Base-by-base conservation (phyloP, 2,797 vertebrate genomes). In the Cuculus canorus region DNA sequence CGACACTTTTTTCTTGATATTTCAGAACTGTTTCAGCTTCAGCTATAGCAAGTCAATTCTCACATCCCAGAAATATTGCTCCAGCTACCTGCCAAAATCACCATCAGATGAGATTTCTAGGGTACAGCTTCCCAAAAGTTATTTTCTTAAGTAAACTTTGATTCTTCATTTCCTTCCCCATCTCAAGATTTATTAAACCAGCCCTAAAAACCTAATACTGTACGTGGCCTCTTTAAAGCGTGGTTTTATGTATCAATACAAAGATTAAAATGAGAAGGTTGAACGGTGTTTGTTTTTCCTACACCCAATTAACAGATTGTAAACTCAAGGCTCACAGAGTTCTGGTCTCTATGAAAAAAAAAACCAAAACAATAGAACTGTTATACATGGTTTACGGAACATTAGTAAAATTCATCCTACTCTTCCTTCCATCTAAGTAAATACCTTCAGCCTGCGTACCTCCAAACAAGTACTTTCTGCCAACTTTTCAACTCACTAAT, bases 1-100 rank as follows among this genome's bases (percentile, higher is more conserved):
- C 13, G 0, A 13, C 50, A 1, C 0, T 22, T 50, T 63, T 70
- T 53, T 4, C 52, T 78, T 64, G 13, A 5, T 64, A 56, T 11
- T 73, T 79, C 4, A 9, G 5, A 76, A 25, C 7, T 41, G 8
- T 43, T 88, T 72, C 53, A 88, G 37, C 14, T 53, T 41, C 61
- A 90, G 18, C 19, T 80, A 30, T 19, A 61, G 23, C 41, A 82
- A 73, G 32, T 30, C 28, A 61, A 77, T 78, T 57, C 23, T 85
- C 30, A 30, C 1, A 3, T 32, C 35, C 64, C 63, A 28, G 11
- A 22, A 64, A 39, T 14, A 41, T 3, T 48, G 32, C 69, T 57
- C 48, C 60, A 87, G 43, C 12, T 61, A 23, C 22, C 23, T 80
- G 52, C 19, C 52, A 82, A 89, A 86, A 65, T 12, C 17, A 86